These are phyloP conservation scores for Barbus barbus DNA, from an alignment of 2,113 vertebrate species.

Conservation along the genomic window DNA sequence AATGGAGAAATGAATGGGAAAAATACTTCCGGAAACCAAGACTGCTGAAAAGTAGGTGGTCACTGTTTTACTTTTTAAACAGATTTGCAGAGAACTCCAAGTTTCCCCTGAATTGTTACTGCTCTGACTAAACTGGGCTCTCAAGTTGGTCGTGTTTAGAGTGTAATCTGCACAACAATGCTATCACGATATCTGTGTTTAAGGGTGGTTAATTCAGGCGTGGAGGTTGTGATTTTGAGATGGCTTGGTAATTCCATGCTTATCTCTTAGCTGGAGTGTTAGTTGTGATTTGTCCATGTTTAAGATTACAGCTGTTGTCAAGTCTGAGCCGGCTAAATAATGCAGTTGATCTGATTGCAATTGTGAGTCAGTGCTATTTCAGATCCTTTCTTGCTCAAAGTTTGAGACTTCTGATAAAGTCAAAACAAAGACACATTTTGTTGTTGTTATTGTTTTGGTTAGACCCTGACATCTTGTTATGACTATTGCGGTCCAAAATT, in stretches of 20 bases:
- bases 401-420: background rate
- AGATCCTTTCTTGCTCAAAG: slow-evolving; percentile 28
- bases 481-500: background rate
- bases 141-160: background rate
- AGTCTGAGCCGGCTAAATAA: slow-evolving; percentile 32
- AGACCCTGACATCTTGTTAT: background rate
- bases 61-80: background rate
- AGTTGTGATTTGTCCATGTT: slow-evolving; percentile 30
- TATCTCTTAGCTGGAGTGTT: slow-evolving; percentile 17
- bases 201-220: slow-evolving; percentile 26
- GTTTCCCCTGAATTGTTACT: background rate
- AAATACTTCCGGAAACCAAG: slow-evolving; percentile 6
- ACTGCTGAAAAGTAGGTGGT: background rate
- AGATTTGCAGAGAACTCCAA: background rate
- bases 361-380: slow-evolving; percentile 40
- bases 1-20: background rate
- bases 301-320: slow-evolving; percentile 34
- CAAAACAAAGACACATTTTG: slow-evolving; percentile 7
- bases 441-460: background rate
- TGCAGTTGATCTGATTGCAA: slow-evolving; percentile 23
- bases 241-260: slow-evolving; percentile 28
- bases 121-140: background rate
- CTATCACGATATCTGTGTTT: slow-evolving; percentile 19
- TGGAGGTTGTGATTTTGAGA: slow-evolving; percentile 18
- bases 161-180: slow-evolving; percentile 18